Conservation (phyloP, 2,113 vertebrate genomes). For the Oxyura jamaicensis region DNA sequence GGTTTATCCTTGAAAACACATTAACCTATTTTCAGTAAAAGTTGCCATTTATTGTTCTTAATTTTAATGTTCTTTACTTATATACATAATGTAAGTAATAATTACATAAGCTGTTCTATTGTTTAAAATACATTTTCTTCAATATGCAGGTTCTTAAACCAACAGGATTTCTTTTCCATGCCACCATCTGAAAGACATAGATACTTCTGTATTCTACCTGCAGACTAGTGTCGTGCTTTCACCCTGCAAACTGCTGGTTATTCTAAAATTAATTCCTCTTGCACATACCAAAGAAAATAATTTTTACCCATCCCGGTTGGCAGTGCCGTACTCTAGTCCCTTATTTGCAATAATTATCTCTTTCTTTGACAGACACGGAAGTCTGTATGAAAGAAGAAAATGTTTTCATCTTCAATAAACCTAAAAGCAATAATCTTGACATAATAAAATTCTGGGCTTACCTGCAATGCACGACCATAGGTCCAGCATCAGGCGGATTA, state of each 20-base stretch:
- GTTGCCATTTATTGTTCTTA: background rate
- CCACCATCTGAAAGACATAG: background rate
- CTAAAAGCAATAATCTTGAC: background rate
- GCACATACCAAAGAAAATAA: background rate
- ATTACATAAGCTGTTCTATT: background rate
- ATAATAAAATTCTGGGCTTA: slow-evolving; percentile 59
- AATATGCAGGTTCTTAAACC: background rate
- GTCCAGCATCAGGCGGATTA: slow-evolving; percentile 96
- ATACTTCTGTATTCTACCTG: background rate
- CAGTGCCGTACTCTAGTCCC: background rate
- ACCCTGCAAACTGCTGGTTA: background rate
- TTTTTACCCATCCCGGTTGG: background rate
- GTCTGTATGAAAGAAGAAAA: background rate
- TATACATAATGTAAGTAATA: background rate
- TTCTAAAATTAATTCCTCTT: background rate
- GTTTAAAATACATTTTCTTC: background rate
- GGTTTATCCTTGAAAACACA: background rate
- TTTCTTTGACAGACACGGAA: background rate
- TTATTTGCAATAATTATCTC: background rate
- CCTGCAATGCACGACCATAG: slow-evolving; percentile 99
- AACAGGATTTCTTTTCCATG: background rate
- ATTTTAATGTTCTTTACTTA: background rate
- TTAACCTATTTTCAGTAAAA: background rate
- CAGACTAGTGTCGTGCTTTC: background rate
- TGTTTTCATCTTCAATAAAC: background rate